Percentiles rank a stretch among this genome's conserved stretches.
These are phyloP conservation scores for Leptobrachium leishanense DNA, from an alignment of 2,113 vertebrate genomes.

Conservation along the genomic window DNA sequence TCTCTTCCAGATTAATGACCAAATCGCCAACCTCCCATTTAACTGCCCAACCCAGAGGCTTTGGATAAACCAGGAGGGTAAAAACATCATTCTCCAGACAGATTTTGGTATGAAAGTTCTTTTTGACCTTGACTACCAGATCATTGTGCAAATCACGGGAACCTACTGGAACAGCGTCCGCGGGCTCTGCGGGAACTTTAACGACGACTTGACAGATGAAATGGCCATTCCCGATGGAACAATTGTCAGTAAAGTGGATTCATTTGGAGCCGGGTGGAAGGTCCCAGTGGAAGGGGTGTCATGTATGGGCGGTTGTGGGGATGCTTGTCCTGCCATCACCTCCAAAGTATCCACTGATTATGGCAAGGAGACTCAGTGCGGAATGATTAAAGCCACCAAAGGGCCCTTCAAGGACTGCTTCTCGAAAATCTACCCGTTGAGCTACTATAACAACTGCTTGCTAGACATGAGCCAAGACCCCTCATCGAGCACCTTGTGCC, in stretches of 20 bases:
- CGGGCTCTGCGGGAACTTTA: slow-evolving; percentile 70
- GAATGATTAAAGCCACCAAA: slow-evolving; percentile 54
- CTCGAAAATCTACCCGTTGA: slow-evolving; percentile 50
- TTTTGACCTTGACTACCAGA: slow-evolving; percentile 58
- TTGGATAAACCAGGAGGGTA: slow-evolving; percentile 61
- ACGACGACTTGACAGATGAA: slow-evolving; percentile 57
- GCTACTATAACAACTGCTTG: slow-evolving; percentile 61
- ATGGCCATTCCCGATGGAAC: slow-evolving; percentile 56
- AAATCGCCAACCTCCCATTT: slow-evolving; percentile 60
- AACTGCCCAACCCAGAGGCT: slow-evolving; percentile 47
- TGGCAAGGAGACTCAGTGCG: slow-evolving; percentile 50
- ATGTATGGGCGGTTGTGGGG: slow-evolving; percentile 53
- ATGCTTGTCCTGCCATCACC: slow-evolving; percentile 51
- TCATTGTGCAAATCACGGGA: slow-evolving; percentile 59
- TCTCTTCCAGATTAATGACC: slow-evolving; percentile 53
- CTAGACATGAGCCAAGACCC: slow-evolving; percentile 61
- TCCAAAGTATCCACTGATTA: neutral
- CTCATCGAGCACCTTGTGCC: slow-evolving; percentile 57
- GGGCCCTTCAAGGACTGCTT: slow-evolving; percentile 68
- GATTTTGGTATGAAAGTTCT: slow-evolving; percentile 64
- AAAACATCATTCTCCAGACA: slow-evolving; percentile 56
- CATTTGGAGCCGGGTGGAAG: slow-evolving; percentile 61
- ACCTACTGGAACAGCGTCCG: slow-evolving; percentile 58
- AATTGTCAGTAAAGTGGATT: neutral
- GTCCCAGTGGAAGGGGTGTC: slow-evolving; percentile 45